phyloP scores from a whole-genome alignment of 1,140 invertebrate genomes.

The Nymphalis io region DNA sequence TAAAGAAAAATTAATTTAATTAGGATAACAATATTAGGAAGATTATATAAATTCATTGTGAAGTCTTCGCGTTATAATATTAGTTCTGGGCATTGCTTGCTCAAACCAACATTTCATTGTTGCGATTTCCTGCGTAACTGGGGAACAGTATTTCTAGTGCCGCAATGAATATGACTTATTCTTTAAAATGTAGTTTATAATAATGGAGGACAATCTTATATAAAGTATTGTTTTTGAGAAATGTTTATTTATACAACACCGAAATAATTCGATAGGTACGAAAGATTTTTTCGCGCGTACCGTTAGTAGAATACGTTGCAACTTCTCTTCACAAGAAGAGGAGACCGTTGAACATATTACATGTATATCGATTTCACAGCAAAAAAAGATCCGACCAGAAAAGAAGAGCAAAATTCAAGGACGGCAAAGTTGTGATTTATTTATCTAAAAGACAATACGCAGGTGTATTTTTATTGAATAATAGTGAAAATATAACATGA shows the following conservation, averaged over 20 bases:
- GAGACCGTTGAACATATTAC: no score
- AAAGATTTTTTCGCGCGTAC: no score
- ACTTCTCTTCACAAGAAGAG: no score
- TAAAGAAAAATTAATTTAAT: no score
- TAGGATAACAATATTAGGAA: not conserved
- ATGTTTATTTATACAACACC: not conserved
- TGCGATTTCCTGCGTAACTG: slow-evolving; percentile 23
- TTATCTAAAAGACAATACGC: not conserved
- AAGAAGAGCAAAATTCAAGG: no score
- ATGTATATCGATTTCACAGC: no score
- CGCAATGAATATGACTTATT: slow-evolving; percentile 15
- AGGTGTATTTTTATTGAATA: not conserved
- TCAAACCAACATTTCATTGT: slow-evolving; percentile 36
- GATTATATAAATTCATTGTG: not conserved
- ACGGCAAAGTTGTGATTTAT: no score
- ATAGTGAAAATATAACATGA: no score
- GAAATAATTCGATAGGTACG: no score
- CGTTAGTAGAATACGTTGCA: no score
- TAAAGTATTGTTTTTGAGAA: not conserved
- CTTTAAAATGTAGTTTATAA: slow-evolving; percentile 9
- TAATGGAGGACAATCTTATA: not conserved
- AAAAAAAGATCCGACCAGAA: no score
- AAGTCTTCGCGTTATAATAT: slow-evolving; percentile 30
- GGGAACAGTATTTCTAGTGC: slow-evolving; percentile 26
- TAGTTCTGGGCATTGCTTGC: slow-evolving; percentile 23